Base-by-base conservation (phyloP, 1,140 invertebrate species). In the Drosophila lacertosa region DNA sequence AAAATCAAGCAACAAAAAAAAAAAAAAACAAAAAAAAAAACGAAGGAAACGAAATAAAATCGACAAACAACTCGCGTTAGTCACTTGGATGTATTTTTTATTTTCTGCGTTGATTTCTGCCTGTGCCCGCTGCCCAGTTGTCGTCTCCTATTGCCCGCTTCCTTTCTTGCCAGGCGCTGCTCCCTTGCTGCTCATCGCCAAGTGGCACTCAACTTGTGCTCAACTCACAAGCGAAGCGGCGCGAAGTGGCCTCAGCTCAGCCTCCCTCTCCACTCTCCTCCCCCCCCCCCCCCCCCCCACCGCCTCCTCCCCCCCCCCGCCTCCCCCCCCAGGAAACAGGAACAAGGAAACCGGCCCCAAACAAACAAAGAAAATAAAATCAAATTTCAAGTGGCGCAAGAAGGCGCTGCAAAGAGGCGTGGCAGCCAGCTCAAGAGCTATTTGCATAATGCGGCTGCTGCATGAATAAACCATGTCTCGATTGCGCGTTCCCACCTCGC, bases 361-460 rank as follows among this genome's bases (percentile, higher is more conserved):
- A 59, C 35, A 33, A 15, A 45, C 24, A 55, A n/a, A n/a, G 33
- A 69, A 67, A 77, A 81, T 67, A 74, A 84, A 84, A 77, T 77
- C 77, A 77, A 84, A 86, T 86, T 81, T 86, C 72, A 86, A 84
- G 80, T 84, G 81, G 66, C 64, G 47, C 29, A 39, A 37, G 68
- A 24, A 69, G 51, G 73, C 64, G 63, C 51, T 55, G 60, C 51
- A 65, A 69, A 55, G 50, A 32, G 62, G 42, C 58, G 53, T 51
- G 71, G 55, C 24, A 39, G 53, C 22, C 40, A 47, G 32, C 54
- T 63, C 33, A 66, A 68, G 68, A 63, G 82, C 69, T 74, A 84
- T 84, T 84, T 84, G 82, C 81, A 84, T 84, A 84, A 84, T 84
- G 81, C 81, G 81, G 72, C 81, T 84, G 81, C 81, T 84, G 81